Evolutionary conservation across 2,888 invertebrate genomes (phyloP), one percentile per base, ranked within the genome.

Genomic region (Drosophila neutralis): DNA sequence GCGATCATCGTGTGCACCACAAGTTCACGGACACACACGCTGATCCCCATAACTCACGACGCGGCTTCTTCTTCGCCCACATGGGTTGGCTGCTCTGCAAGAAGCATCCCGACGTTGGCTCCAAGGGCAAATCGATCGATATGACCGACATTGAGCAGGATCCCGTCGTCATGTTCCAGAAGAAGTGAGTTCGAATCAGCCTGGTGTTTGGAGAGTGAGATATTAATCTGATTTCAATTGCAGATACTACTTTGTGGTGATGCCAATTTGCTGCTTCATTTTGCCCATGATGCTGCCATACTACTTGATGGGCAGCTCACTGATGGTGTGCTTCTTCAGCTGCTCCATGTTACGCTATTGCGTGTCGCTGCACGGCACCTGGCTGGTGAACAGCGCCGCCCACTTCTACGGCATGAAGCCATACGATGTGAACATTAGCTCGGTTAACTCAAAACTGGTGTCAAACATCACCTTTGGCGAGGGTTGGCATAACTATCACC

Each of bases 51-150:
- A 98, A 98, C 90, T 95, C 97, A 0, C 94, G 94, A 40, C 94
- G 98, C 72, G 99, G 98, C 1, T 98, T 98, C 94, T 98, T 98
- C 94, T 98, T 98, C 93, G 96, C 98, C 0, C 98, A 98, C 92
- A 96, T 98, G 91, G 98, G 98, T 27, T 98, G 98, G 98, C 94
- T 98, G 78, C 94, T 98, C 94, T 93, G 96, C 58, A 95, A 95
- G 75, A 98, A 98, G 92, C 98, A 98, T 92, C 96, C 96, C 48
- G 97, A 97, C 73, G 98, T 98, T n/a, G 95, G 95, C 80, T 94
- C 93, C 42, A 98, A 97, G 91, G 98, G 98, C 45, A 96, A 96
- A 75, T 94, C 94, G 13, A 94, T 98, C 11, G 98, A 98, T 91
- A 95, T 98, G 95, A 96, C 95, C n/a, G 98, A 98, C 92, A 93